Percentiles rank a stretch among this genome's conserved stretches.
Conservation (phyloP, 2,113 vertebrate genomes). For the Sturnus vulgaris region DNA sequence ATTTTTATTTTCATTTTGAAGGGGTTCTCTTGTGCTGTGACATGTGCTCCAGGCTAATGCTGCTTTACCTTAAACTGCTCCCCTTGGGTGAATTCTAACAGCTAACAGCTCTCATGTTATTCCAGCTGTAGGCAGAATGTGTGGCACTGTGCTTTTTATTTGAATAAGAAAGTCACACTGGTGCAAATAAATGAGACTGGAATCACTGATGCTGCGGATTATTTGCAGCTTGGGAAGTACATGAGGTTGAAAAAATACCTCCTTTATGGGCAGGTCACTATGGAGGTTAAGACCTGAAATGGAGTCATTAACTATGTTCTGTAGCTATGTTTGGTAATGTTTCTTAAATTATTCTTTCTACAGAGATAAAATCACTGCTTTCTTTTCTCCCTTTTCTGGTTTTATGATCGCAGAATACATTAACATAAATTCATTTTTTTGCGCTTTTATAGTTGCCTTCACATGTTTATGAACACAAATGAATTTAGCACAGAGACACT, state of each 20-base stretch:
- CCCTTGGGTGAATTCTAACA: conserved; percentile 12
- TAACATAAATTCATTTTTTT: conserved; percentile 20
- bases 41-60: background rate
- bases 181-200: conserved; percentile 8
- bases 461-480: background rate
- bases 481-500: background rate
- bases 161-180: background rate
- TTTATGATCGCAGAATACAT: conserved; percentile 8
- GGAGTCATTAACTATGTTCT: background rate
- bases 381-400: background rate
- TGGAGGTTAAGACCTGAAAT: background rate
- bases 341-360: conserved; percentile 26
- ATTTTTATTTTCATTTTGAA: conserved; percentile 24
- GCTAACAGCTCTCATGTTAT: background rate
- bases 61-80: conserved; percentile 36
- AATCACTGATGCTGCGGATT: background rate
- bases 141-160: background rate
- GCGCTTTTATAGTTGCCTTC: background rate
- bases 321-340: conserved; percentile 1
- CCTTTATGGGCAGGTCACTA: background rate
- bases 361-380: conserved; percentile 9
- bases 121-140: conserved; percentile 39
- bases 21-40: background rate
- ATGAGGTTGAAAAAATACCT: background rate
- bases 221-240: conserved; percentile 19